These are phyloP conservation scores for Venustoraphidia nigricollis DNA, from an alignment of 2,888 invertebrate species.

Conservation along the genomic window DNA sequence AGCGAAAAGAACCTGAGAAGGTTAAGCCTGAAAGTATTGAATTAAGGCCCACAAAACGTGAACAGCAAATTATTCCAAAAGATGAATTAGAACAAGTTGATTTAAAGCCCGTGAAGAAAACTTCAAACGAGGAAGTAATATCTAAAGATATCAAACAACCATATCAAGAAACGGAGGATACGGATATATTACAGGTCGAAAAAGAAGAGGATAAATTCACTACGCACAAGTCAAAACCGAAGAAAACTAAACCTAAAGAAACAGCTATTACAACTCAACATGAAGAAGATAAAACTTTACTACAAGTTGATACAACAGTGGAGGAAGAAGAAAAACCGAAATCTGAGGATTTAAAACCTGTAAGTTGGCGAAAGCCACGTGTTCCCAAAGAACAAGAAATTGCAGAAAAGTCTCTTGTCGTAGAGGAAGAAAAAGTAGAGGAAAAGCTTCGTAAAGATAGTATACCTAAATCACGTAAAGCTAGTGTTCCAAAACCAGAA, in stretches of 20 bases:
- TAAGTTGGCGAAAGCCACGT: constrained; percentile 9
- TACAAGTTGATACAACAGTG: constrained; percentile 26
- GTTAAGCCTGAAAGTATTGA: constrained; percentile 31
- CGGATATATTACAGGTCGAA: constrained; percentile 23
- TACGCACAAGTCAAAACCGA: background rate
- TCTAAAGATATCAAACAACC: constrained; percentile 29
- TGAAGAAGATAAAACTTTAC: constrained; percentile 25
- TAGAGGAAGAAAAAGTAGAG: constrained; percentile 26
- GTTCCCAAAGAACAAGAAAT: constrained; percentile 21
- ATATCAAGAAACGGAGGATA: constrained; percentile 31
- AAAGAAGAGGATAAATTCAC: background rate
- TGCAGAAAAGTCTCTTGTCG: constrained; percentile 24
- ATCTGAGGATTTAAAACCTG: constrained; percentile 7
- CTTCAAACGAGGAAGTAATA: constrained; percentile 25
- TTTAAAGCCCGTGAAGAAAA: background rate
- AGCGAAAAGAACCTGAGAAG: constrained; percentile 33
- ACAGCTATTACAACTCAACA: constrained; percentile 18
- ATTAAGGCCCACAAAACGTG: constrained; percentile 24
- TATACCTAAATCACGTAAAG: constrained; percentile 12
- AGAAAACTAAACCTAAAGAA: constrained; percentile 21
- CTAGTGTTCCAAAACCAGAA: constrained; percentile 12
- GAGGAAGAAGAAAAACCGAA: constrained; percentile 17
- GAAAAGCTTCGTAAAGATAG: constrained; percentile 12
- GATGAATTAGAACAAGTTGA: constrained; percentile 9
- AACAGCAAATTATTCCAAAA: constrained; percentile 6